phyloP scores from a whole-genome alignment of 2,888 invertebrate genomes.

The Troides helena region DNA sequence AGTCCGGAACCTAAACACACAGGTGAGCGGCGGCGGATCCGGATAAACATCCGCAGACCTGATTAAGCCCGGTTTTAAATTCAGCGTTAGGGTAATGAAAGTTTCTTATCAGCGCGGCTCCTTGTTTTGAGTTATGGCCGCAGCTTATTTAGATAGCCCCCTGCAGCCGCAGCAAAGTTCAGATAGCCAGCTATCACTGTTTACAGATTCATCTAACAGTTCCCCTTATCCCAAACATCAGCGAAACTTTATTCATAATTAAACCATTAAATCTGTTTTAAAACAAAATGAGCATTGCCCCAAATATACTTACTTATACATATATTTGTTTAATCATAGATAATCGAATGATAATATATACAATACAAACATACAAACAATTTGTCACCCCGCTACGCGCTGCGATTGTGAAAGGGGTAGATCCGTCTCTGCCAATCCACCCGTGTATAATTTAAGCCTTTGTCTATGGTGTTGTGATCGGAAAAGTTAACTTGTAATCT shows the following conservation, averaged over 20 bases:
- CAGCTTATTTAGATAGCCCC: conserved; percentile 56
- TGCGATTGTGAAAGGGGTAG: conserved; percentile 60
- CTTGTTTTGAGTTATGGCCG: conserved; percentile 72
- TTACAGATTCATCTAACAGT: background rate
- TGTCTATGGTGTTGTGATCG: conserved; percentile 76
- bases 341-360: conserved; percentile 34
- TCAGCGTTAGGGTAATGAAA: conserved; percentile 77
- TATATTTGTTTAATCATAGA: conserved; percentile 4
- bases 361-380: conserved; percentile 55
- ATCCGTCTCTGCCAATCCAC: conserved; percentile 60
- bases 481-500: conserved; percentile 77
- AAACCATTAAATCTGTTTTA: background rate
- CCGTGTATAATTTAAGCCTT: conserved; percentile 74
- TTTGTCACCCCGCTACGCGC: conserved; percentile 66
- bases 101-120: conserved; percentile 74
- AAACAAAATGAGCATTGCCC: background rate
- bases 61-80: conserved; percentile 78
- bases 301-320: too few species aligned
- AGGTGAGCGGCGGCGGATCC: conserved; percentile 61
- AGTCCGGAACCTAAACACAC: conserved; percentile 72
- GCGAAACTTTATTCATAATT: too few species aligned
- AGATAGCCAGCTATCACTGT: conserved; percentile 41
- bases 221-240: too few species aligned
- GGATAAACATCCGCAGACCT: conserved; percentile 62
- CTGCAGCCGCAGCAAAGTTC: conserved; percentile 43